Conservation (phyloP, 2,888 invertebrate species). For the Papilio protenor region DNA sequence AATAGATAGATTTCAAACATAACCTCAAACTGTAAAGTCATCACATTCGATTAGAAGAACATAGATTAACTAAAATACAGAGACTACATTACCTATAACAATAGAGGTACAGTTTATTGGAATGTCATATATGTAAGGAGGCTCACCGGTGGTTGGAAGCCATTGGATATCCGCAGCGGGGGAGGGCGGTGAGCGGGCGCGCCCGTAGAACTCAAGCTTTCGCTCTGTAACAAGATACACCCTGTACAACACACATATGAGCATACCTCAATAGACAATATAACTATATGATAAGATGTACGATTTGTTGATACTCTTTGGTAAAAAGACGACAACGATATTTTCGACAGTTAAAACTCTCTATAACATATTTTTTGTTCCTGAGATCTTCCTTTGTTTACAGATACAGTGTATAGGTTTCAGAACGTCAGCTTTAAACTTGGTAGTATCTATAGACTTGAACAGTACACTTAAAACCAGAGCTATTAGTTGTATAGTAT, state of each 20-base stretch:
- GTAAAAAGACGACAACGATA: too few relatives aligned
- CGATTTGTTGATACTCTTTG: too few relatives aligned
- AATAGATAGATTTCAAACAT: background rate
- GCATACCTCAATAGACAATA: conserved; percentile 5
- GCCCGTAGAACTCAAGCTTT: conserved; percentile 67
- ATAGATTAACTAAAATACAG: background rate
- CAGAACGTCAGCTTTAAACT: background rate
- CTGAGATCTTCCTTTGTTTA: background rate
- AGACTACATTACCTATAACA: background rate
- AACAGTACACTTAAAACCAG: background rate
- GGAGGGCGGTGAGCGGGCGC: conserved; percentile 73
- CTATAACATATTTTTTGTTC: too few relatives aligned
- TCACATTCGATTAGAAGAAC: background rate
- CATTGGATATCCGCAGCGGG: conserved; percentile 77
- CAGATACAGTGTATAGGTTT: background rate
- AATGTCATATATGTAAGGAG: background rate
- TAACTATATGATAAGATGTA: background rate
- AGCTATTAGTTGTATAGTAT: background rate
- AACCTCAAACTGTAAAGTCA: background rate
- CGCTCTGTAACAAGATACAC: conserved; percentile 63
- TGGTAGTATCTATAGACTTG: background rate
- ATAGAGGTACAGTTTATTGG: conserved; percentile 6
- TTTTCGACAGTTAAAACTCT: too few relatives aligned
- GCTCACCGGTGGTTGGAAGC: conserved; percentile 75
- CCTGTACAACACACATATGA: conserved; percentile 35